Evolutionary conservation across 1,140 invertebrate species (phyloP), one percentile per base, ranked within the genome.

Genomic region (Aphis gossypii): DNA sequence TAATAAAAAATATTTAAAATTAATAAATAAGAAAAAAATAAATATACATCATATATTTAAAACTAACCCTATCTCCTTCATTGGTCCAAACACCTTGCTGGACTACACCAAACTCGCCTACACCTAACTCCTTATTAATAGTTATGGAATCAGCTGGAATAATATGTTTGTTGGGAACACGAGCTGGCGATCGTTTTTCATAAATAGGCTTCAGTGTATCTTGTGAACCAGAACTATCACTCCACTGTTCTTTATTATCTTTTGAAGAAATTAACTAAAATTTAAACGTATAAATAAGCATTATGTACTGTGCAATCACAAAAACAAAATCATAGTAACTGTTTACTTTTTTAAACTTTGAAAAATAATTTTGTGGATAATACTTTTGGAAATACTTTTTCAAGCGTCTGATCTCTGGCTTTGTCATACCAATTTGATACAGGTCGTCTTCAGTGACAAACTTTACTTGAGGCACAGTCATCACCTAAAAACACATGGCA

Each of bases 61-160:
- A 18, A 95, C 96, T 96, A 95, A 98, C 97, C 95, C 98, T 96
- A 95, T 99, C 97, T 91, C 98, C 98, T 94, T 98, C 98, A 95
- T 98, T 98, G n/a, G 98, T 99, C 99, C 99, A 99, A 7, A 99
- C 98, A 7, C 98, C 99, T 95, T 99, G 99, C 95, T 99, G 99
- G 0, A 99, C 99, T 18, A 99, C 97, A 20, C 99, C 99, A 96
- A 99, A 99, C 95, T 99, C 99, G 25, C 99, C 99, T 94, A 97
- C 97, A 44, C 99, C 99, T 30, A 99, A 95, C 95, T 99, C 98
- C 95, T 99, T 99, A 95, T 99, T 98, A 9, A 99, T 97, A 68
- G 97, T 97, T 94, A 99, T 99, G 88, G 97, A 97, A 94, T 99
- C 98, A 7, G 98, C 97, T 44, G 98, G 97, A 95, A 99, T 99